Percentiles rank a stretch among this genome's conserved stretches.
Conservation (phyloP, 53 echinoderm and acorn worm species). For the Hippasteria phrygiana region DNA sequence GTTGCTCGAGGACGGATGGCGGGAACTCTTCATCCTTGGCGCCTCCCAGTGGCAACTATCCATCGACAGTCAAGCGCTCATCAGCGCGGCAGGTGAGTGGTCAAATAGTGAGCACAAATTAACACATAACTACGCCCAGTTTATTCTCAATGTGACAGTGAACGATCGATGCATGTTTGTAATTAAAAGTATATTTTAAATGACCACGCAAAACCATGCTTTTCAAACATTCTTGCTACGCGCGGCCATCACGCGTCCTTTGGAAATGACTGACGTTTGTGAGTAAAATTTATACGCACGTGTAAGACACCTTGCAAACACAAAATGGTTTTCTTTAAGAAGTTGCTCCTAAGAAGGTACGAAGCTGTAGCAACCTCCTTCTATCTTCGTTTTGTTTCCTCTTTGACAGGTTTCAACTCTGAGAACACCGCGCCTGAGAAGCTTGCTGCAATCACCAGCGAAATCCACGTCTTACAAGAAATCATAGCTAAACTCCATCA, state of each 20-base stretch:
- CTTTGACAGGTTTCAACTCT: constrained; percentile 75
- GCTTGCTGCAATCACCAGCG: constrained; percentile 88
- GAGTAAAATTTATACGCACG: too few relatives aligned
- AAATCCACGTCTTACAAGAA: constrained; percentile 88
- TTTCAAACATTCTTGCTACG: too few relatives aligned
- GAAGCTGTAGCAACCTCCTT: too few relatives aligned
- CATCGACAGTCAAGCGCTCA: constrained; percentile 78
- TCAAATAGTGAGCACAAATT: neutral
- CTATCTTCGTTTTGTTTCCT: too few relatives aligned
- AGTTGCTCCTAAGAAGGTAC: too few relatives aligned
- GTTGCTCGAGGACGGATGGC: constrained; percentile 92
- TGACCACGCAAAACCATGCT: too few relatives aligned
- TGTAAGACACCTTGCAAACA: too few relatives aligned
- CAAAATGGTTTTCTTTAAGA: neutral
- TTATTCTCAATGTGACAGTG: too few relatives aligned
- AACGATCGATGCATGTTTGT: too few relatives aligned
- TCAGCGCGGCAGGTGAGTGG: constrained; percentile 87
- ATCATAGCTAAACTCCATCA: constrained; percentile 88
- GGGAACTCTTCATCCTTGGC: constrained; percentile 95
- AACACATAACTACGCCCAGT: neutral
- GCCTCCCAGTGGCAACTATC: constrained; percentile 95
- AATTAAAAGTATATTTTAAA: too few relatives aligned
- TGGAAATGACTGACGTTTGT: too few relatives aligned
- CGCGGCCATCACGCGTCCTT: too few relatives aligned
- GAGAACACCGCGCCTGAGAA: constrained; percentile 93